These are phyloP conservation scores for Syngnathus scovelli DNA, from an alignment of 2,113 vertebrate species.

Conservation along the genomic window DNA sequence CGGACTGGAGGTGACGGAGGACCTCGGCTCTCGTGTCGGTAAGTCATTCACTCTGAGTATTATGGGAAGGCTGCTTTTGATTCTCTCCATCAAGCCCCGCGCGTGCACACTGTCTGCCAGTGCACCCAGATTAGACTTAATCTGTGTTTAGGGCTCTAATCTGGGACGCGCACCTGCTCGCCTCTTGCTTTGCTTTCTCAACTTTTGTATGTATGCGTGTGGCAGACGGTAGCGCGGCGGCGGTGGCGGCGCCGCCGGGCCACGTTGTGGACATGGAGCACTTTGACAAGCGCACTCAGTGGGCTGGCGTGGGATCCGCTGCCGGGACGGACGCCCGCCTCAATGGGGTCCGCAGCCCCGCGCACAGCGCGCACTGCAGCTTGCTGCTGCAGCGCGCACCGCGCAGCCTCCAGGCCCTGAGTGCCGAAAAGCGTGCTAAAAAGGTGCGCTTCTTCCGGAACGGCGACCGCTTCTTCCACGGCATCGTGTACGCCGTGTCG, in stretches of 20 bases:
- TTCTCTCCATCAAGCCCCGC: neutral
- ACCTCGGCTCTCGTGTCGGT: constrained; percentile 52
- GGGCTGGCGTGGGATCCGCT: constrained; percentile 64
- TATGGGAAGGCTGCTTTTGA: neutral
- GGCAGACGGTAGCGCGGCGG: constrained; percentile 52
- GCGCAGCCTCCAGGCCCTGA: constrained; percentile 92
- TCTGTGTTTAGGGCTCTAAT: constrained; percentile 73
- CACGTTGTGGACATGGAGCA: constrained; percentile 93
- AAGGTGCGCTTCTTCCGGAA: constrained; percentile 98
- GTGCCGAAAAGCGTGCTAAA: constrained; percentile 91
- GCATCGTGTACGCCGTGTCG: constrained; percentile 93
- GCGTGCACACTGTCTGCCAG: neutral
- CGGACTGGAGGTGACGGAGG: constrained; percentile 61
- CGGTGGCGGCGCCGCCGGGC: constrained; percentile 77
- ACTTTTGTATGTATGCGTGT: neutral
- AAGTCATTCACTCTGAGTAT: constrained; percentile 21
- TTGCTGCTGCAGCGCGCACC: constrained; percentile 93
- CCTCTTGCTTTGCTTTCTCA: constrained; percentile 16
- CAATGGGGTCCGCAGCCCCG: constrained; percentile 90
- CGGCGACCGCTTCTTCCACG: constrained; percentile 95
- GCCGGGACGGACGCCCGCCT: constrained; percentile 52
- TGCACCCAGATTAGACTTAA: constrained; percentile 59
- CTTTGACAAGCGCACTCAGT: constrained; percentile 88
- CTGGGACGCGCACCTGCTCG: constrained; percentile 37
- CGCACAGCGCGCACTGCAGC: constrained; percentile 97